These are phyloP conservation scores for Trachythela sp. DNA, from an alignment of 64 coral and sea anemone genomes.

Conservation along the genomic window DNA sequence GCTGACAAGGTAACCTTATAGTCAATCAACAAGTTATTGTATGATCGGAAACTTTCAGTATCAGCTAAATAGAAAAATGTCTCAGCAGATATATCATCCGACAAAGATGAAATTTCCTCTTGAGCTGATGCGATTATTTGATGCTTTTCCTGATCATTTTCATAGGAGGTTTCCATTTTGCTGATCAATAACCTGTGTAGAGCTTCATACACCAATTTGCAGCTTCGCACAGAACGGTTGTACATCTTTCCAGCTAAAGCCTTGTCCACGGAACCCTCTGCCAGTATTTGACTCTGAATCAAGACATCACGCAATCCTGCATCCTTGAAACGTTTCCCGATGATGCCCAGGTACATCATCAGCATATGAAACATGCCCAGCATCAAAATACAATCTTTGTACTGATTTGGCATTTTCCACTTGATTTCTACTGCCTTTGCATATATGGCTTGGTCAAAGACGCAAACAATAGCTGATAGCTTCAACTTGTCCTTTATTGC, in stretches of 20 bases:
- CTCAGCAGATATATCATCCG: too few species aligned
- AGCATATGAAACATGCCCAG: conserved; percentile 46
- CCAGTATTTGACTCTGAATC: conserved; percentile 30
- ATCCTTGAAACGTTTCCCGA: conserved; percentile 53
- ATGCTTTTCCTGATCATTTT: too few species aligned
- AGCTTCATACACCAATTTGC: conserved; percentile 49
- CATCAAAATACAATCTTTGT: background rate
- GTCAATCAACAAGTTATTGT: too few species aligned
- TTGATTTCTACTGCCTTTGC: conserved; percentile 45
- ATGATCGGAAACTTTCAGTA: too few species aligned
- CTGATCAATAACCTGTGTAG: background rate
- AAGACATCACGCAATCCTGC: conserved; percentile 35
- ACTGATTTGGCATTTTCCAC: conserved; percentile 31
- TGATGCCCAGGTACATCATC: conserved; percentile 20
- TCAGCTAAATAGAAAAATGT: too few species aligned
- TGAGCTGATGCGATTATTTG: too few species aligned
- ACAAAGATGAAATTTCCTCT: too few species aligned
- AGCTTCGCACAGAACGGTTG: conserved; percentile 30
- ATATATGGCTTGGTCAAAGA: conserved; percentile 51
- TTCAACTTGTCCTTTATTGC: background rate
- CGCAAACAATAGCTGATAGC: conserved; percentile 8
- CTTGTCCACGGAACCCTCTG: conserved; percentile 27
- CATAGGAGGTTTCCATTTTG: too few species aligned
- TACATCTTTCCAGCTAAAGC: conserved; percentile 26
- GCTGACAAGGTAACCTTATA: too few species aligned